These are phyloP conservation scores for Achroia grisella DNA, from an alignment of 1,140 invertebrate species.

Conservation along the genomic window DNA sequence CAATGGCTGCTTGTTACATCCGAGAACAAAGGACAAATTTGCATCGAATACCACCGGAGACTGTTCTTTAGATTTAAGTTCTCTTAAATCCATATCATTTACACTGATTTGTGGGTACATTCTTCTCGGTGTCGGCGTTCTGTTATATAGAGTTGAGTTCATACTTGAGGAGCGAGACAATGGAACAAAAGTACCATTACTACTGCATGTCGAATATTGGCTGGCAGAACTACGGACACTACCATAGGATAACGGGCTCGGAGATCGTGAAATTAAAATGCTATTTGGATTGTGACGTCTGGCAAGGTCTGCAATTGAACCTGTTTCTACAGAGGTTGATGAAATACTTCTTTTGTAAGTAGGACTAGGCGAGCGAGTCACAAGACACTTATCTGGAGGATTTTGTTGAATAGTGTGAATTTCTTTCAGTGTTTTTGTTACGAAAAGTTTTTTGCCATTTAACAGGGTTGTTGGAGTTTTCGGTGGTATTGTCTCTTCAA, in stretches of 20 bases:
- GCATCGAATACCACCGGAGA: conserved; percentile 87
- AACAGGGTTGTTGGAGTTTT: conserved; percentile 37
- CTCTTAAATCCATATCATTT: conserved; percentile 67
- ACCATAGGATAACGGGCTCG: conserved; percentile 57
- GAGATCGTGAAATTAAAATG: conserved; percentile 57
- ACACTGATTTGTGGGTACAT: conserved; percentile 78
- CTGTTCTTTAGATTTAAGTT: conserved; percentile 77
- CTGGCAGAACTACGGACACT: conserved; percentile 58
- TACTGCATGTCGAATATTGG: conserved; percentile 67
- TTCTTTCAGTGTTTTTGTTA: conserved; percentile 66
- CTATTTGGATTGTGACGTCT: conserved; percentile 44
- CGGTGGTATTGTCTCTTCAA: conserved; percentile 51
- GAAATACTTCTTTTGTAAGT: conserved; percentile 51
- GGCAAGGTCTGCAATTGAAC: conserved; percentile 64
- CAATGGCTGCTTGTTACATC: conserved; percentile 79
- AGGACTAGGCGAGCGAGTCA: conserved; percentile 62
- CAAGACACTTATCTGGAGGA: conserved; percentile 32
- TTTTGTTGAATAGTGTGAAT: conserved; percentile 51
- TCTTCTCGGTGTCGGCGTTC: conserved; percentile 74
- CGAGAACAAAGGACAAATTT: conserved; percentile 84
- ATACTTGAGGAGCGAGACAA: conserved; percentile 59
- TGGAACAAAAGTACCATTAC: conserved; percentile 56
- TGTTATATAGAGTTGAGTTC: conserved; percentile 53
- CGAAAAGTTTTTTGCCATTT: conserved; percentile 54
- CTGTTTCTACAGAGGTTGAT: conserved; percentile 56